These are phyloP conservation scores for Lagria hirta DNA, from an alignment of 2,888 invertebrate species.

Conservation along the genomic window DNA sequence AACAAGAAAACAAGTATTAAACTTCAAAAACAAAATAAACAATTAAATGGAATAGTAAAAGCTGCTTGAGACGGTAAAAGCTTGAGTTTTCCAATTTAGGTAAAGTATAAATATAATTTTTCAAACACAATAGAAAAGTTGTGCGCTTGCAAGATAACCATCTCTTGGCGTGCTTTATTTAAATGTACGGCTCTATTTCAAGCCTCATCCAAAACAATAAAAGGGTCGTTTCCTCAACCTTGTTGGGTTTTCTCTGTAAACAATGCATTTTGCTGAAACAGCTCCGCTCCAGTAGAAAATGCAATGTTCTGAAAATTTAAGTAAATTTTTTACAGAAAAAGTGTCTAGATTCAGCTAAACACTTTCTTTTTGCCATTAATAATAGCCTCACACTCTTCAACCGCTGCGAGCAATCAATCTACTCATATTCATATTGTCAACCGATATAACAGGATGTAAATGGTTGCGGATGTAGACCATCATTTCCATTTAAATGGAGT, in stretches of 20 bases:
- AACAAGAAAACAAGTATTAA: too few relatives aligned
- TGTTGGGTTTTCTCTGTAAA: slow-evolving; percentile 24
- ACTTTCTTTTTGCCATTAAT: too few relatives aligned
- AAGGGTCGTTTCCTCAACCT: slow-evolving; percentile 27
- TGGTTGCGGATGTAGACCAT: slow-evolving; percentile 44
- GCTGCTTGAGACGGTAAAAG: slow-evolving; percentile 3
- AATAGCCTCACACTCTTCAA: slow-evolving; percentile 7
- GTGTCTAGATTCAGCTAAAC: too few relatives aligned
- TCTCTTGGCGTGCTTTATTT: slow-evolving; percentile 29
- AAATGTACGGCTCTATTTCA: slow-evolving; percentile 29
- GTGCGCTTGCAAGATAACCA: slow-evolving; percentile 24
- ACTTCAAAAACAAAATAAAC: too few relatives aligned
- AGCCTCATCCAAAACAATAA: slow-evolving; percentile 29
- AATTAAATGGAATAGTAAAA: slow-evolving; percentile 14
- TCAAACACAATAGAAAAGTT: slow-evolving; percentile 24
- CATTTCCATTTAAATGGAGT: slow-evolving; percentile 50
- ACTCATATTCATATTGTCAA: slow-evolving; percentile 35
- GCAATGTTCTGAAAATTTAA: slow-evolving; percentile 15
- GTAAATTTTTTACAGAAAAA: too few relatives aligned
- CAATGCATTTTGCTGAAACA: slow-evolving; percentile 20
- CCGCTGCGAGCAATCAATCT: slow-evolving; percentile 25
- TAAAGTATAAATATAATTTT: slow-evolving; percentile 20
- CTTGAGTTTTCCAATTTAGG: slow-evolving; percentile 11
- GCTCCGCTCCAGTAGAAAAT: slow-evolving; percentile 10
- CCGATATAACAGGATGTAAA: slow-evolving; percentile 46